Conservation (phyloP, 2,113 vertebrate species). For the Ovis canadensis region DNA sequence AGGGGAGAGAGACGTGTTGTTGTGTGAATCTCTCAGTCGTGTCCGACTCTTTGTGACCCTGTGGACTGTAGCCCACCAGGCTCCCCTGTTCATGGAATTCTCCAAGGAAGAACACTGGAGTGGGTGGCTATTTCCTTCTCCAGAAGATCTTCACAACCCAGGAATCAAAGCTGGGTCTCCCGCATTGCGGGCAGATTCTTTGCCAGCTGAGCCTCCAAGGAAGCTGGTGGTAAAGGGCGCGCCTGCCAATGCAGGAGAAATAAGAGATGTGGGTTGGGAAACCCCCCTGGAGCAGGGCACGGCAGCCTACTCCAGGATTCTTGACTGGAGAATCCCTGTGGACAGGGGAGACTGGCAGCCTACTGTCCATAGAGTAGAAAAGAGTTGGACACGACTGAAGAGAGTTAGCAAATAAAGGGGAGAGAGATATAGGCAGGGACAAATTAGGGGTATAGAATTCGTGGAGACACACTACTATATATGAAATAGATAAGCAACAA, state of each 20-base stretch:
- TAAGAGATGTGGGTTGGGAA: background rate
- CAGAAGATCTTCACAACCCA: background rate
- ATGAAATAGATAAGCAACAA: background rate
- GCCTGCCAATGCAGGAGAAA: rapidly evolving
- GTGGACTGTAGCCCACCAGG: background rate
- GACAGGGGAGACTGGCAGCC: background rate
- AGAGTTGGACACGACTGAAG: background rate
- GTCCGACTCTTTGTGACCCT: background rate
- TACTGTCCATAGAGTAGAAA: background rate
- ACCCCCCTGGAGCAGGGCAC: background rate
- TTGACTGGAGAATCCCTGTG: background rate
- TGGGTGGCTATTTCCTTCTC: background rate
- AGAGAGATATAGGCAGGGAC: too few relatives aligned
- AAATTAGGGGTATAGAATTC: background rate
- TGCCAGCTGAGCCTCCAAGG: background rate
- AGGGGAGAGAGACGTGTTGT: background rate
- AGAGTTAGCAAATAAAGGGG: background rate
- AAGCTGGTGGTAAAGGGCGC: background rate
- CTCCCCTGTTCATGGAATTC: background rate
- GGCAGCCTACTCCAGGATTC: background rate
- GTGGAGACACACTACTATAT: background rate
- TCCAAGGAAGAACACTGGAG: background rate
- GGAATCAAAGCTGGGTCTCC: background rate
- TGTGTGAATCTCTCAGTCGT: background rate
- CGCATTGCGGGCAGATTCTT: background rate